Conservation (phyloP, 1,140 invertebrate species). For the Drosophila sproati region DNA sequence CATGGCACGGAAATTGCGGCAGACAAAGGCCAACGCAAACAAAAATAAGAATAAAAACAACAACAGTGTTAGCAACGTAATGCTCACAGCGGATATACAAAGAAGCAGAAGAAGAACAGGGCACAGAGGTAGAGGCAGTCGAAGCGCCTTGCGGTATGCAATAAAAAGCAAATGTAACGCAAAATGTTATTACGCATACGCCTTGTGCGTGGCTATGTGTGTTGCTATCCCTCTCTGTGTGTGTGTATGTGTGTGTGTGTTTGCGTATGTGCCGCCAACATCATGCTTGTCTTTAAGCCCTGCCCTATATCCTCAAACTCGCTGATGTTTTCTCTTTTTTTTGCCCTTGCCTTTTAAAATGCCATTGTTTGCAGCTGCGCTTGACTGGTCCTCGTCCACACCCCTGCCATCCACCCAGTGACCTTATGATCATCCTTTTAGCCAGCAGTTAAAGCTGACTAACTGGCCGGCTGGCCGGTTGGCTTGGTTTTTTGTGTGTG, state of each 20-base stretch:
- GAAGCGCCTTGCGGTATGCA: constrained; percentile 76
- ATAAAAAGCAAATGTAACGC: constrained; percentile 83
- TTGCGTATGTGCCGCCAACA: constrained; percentile 37
- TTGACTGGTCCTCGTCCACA: constrained; percentile 44
- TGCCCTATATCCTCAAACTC: constrained; percentile 4
- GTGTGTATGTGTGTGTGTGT: constrained; percentile 33
- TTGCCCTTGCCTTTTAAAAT: constrained; percentile 71
- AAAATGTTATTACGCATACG: constrained; percentile 81
- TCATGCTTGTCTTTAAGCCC: constrained; percentile 64
- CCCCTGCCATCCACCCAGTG: constrained; percentile 26
- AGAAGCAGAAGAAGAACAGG: constrained; percentile 11
- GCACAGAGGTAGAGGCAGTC: constrained; percentile 17
- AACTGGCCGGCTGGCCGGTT: neutral
- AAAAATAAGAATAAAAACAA: constrained; percentile 15
- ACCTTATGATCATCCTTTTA: constrained; percentile 43
- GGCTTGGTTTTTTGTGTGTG: constrained; percentile 6
- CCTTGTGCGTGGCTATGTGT: constrained; percentile 47
- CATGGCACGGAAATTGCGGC: constrained; percentile 73
- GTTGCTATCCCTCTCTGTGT: constrained; percentile 32
- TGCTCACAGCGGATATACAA: constrained; percentile 30
- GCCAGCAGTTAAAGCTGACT: constrained; percentile 13
- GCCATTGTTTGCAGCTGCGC: constrained; percentile 79
- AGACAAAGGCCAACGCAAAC: constrained; percentile 50
- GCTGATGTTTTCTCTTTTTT: constrained; percentile 20
- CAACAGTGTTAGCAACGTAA: constrained; percentile 11